Conservation (phyloP, 2,888 invertebrate species). For the Drosophila phalerata region DNA sequence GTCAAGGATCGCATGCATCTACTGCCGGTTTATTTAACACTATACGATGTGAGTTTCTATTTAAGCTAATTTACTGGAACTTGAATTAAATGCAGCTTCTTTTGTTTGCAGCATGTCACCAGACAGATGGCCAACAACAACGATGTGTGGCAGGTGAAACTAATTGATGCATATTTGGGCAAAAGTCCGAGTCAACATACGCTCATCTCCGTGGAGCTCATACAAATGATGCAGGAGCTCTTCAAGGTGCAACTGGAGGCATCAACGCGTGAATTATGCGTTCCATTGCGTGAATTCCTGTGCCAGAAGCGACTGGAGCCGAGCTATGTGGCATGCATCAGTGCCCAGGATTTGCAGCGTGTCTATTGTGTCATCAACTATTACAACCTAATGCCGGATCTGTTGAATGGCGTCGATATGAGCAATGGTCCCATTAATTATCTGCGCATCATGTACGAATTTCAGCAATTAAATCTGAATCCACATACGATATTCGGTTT, state of each 20-base stretch:
- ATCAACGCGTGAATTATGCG: conserved; percentile 61
- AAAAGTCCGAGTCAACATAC: conserved; percentile 58
- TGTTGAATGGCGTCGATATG: conserved; percentile 80
- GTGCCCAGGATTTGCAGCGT: conserved; percentile 70
- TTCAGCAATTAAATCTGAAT: conserved; percentile 80
- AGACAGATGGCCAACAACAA: conserved; percentile 62
- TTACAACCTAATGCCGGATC: conserved; percentile 82
- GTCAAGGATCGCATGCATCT: conserved; percentile 92
- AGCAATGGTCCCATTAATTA: conserved; percentile 76
- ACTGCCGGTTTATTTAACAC: conserved; percentile 90
- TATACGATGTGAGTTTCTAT: conserved; percentile 87
- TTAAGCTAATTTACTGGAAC: no score
- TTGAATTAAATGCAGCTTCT: background rate
- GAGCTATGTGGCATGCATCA: conserved; percentile 68
- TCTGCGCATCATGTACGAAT: conserved; percentile 80
- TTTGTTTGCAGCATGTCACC: conserved; percentile 66
- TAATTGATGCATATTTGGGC: conserved; percentile 87
- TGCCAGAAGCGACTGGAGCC: conserved; percentile 68
- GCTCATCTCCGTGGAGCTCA: conserved; percentile 82
- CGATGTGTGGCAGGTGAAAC: conserved; percentile 92
- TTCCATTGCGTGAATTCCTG: conserved; percentile 80
- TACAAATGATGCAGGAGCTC: conserved; percentile 81
- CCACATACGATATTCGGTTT: conserved; percentile 80
- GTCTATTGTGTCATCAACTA: conserved; percentile 81
- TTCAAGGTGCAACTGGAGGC: conserved; percentile 77